phyloP scores from a whole-genome alignment of 2,888 invertebrate species.

The Calliscelio sp. region DNA sequence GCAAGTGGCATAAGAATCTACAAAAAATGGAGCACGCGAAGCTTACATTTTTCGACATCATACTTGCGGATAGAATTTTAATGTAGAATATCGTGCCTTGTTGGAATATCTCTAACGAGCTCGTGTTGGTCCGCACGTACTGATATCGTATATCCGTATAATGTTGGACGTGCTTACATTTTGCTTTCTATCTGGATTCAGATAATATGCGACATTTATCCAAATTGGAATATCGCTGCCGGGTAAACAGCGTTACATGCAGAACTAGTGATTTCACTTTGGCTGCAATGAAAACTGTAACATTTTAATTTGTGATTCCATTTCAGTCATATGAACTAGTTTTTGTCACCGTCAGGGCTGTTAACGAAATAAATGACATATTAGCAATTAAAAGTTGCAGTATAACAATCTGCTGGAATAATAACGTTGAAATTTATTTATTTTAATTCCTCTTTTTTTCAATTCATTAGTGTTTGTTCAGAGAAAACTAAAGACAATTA shows the following conservation, averaged over 20 bases:
- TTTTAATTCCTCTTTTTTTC: no score
- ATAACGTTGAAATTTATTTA: no score
- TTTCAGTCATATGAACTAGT: no score
- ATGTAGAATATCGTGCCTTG: constrained; percentile 64
- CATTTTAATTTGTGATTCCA: constrained; percentile 49
- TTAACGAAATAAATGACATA: no score
- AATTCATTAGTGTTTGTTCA: no score
- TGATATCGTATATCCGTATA: constrained; percentile 67
- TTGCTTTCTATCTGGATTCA: constrained; percentile 69
- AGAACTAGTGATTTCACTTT: constrained; percentile 53
- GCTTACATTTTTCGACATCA: constrained; percentile 54
- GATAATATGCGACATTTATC: constrained; percentile 71
- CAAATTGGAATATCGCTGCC: constrained; percentile 61
- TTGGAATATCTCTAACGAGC: constrained; percentile 69
- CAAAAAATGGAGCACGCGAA: constrained; percentile 49
- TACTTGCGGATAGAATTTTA: constrained; percentile 50
- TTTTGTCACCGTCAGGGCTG: not conserved
- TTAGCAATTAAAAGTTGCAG: no score
- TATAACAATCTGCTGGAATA: no score
- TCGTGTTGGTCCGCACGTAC: constrained; percentile 58
- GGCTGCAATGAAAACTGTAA: constrained; percentile 20
- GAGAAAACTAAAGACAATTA: no score
- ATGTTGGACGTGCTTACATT: constrained; percentile 67
- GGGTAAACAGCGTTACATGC: constrained; percentile 44
- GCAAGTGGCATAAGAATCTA: constrained; percentile 1